Base-by-base conservation (phyloP, 1,140 invertebrate species). In the Arctopsyche grandis region DNA sequence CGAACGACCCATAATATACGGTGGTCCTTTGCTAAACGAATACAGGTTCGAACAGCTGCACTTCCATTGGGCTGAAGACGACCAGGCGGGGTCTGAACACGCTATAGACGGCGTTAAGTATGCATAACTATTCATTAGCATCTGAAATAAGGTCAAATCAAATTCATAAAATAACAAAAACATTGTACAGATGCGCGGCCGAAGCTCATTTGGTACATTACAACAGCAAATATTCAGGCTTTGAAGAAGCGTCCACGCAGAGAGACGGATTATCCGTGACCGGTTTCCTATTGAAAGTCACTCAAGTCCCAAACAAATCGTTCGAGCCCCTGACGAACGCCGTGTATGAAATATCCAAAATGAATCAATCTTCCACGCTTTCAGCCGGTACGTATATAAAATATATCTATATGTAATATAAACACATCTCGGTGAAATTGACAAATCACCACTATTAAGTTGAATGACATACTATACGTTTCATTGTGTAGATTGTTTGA, bases 131-230 rank as follows among this genome's bases (percentile, higher is more conserved):
- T 84, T 71, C 58, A 79, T 22, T 46, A 24, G 63, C 69, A 38
- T 4, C 29, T 38, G 7, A 38, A 38, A 4, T 38, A 38, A 38
- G 7, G 3, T 38, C 1, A 1, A 38, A 38, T 38, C 1, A 38
- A 38, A 38, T 38, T 4, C 29, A 38, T 4, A 38, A 46, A 24
- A 26, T 24, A 73, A 75, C 14, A 21, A 9, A 60, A 16, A 24
- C 60, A 24, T 63, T 26, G 9, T 80, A 24, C 73, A 92, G 91
- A 82, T 94, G 91, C 83, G 92, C 92, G 14, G 93, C 93, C 86
- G 93, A 95, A 88, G 91, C 93, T 14, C 95, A 96, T 83, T 89
- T 93, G 19, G 93, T 96, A 0, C 94, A 95, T 85, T 95, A 91
- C 84, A 95, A 95, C 79, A 90, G 90, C 80, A 93, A 93, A 84